Evolutionary conservation across 2,888 invertebrate species (phyloP), one percentile per base, ranked within the genome.

Genomic region (Parnassius smintheus): DNA sequence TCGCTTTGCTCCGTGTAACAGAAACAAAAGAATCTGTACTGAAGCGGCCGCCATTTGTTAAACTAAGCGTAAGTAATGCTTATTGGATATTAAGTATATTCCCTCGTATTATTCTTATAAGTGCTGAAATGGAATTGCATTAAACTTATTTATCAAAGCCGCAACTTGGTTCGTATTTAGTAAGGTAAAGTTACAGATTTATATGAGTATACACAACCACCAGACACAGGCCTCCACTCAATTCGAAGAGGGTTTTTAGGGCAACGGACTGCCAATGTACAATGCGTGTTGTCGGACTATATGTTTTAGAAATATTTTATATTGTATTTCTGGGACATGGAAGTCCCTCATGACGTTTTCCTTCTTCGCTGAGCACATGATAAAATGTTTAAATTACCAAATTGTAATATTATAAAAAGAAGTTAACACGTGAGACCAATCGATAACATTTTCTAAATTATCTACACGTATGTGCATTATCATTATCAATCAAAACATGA

Each of bases 51-150:
- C 67, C 59, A 66, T 68, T 68, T 70, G 70, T 68, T 67, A 65
- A 70, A 70, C 70, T 68, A 67, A 63, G 63, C 63, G 65, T 68
- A 62, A 65, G 56, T 59, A 64, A 64, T 51, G 63, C 63, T 64
- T 59, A 64, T 59, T 59, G 59, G 59, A 64, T 56, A 64, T 56
- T 51, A 55, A 63, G 51, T 64, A 52, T 59, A 25, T 52, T 59
- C 42, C 51, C 52, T 42, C n/a, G 25, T 42, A 52, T 59, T 64
- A 59, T 50, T 59, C 59, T 25, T 56, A 48, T 48, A 56, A 56
- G 56, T 42, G 51, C 56, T 59, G 48, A 56, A 64, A 64, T 56
- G 59, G 51, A 61, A 56, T 56, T 59, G 59, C 50, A 42, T 22
- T 42, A 25, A 46, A 35, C 55, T 52, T 46, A 25, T 61, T 44